These are phyloP conservation scores for Loxodonta africana DNA, from an alignment of 2,113 vertebrate species.

Conservation along the genomic window DNA sequence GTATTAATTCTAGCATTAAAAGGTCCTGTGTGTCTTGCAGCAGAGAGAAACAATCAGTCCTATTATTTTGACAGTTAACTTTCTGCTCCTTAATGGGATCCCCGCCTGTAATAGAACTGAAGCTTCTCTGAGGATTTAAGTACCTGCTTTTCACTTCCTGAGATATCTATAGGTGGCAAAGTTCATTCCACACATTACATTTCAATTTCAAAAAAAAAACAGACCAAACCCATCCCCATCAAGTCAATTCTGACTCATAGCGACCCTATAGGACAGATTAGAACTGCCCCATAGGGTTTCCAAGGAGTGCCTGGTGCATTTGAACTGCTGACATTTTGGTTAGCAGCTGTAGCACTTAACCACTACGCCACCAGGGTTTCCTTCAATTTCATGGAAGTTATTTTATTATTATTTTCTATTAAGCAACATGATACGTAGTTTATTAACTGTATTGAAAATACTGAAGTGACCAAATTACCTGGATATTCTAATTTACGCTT, in stretches of 20 bases:
- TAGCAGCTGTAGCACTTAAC: too few species aligned
- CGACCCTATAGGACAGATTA: too few species aligned
- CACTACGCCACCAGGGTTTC: too few species aligned
- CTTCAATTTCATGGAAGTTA: not conserved
- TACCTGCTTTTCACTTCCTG: not conserved
- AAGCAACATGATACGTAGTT: not conserved
- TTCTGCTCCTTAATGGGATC: not conserved
- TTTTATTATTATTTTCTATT: not conserved
- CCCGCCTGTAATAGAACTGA: not conserved
- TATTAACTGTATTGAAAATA: constrained; percentile 4
- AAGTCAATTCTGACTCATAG: too few species aligned
- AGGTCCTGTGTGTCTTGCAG: not conserved
- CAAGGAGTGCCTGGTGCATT: too few species aligned
- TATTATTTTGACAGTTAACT: not conserved
- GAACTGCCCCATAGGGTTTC: too few species aligned
- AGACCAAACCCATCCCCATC: too few species aligned
- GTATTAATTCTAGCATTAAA: not conserved
- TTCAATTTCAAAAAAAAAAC: not conserved
- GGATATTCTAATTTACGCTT: constrained; percentile 25
- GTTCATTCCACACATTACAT: not conserved
- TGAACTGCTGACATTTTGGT: too few species aligned
- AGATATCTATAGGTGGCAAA: not conserved
- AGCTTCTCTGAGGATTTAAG: not conserved
- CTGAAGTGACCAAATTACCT: not conserved
- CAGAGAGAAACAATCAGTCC: not conserved